Evolutionary conservation across 64 coral and sea anemone species (phyloP).

Genomic region (Montipora cactus): DNA sequence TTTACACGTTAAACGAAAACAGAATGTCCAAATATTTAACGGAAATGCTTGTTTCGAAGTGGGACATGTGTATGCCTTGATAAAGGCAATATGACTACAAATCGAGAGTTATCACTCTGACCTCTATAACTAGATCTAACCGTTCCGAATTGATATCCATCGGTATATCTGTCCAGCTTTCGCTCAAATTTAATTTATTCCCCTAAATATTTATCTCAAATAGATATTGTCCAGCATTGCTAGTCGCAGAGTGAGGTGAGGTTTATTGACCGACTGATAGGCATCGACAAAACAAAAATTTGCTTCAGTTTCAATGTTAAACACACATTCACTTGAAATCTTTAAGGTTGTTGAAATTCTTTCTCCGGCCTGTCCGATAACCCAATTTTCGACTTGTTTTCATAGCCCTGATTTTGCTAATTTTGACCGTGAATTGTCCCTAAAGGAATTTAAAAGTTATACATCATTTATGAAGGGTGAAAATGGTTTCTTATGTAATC

Average conservation of each 20-base stretch:
- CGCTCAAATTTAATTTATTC: slow-evolving; percentile 44
- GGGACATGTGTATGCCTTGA: slow-evolving; percentile 17
- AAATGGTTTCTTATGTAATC: neutral
- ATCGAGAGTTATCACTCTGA: slow-evolving; percentile 35
- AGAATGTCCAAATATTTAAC: neutral
- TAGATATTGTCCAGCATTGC: neutral
- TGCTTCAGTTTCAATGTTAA: neutral
- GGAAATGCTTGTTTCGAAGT: slow-evolving; percentile 28
- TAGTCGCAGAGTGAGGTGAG: slow-evolving; percentile 2
- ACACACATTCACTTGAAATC: neutral
- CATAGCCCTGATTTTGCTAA: neutral
- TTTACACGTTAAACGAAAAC: neutral
- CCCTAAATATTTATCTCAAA: slow-evolving; percentile 29
- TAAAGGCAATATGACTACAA: slow-evolving; percentile 36
- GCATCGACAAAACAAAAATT: slow-evolving; percentile 33
- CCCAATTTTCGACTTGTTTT: neutral
- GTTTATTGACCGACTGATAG: neutral
- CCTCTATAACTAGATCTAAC: neutral
- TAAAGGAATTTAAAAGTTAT: neutral
- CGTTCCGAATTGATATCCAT: slow-evolving; percentile 11
- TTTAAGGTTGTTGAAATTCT: too few relatives aligned
- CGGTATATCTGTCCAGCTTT: slow-evolving; percentile 32
- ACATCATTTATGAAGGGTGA: slow-evolving; percentile 7
- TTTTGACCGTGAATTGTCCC: neutral
- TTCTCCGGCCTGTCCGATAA: too few relatives aligned